Percentiles rank a stretch among this genome's conserved stretches.
phyloP scores from a whole-genome alignment of 2,113 vertebrate species.

The Thermophis baileyi region DNA sequence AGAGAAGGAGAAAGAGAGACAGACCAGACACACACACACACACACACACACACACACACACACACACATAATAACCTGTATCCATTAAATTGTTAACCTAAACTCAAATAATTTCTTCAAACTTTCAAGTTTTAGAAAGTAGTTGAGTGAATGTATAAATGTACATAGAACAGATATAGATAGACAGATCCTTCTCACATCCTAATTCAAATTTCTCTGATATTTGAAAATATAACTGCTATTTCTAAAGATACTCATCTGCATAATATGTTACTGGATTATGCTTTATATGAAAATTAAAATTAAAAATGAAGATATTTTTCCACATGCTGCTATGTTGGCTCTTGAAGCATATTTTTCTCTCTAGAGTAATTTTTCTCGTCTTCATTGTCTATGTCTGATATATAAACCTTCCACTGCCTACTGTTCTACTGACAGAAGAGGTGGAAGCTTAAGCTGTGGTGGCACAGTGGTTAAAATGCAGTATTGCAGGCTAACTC shows the following conservation, averaged over 20 bases:
- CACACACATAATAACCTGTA: neutral
- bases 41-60: neutral
- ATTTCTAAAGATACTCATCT: conserved; percentile 22
- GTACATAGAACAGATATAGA: neutral
- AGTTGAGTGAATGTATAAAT: neutral
- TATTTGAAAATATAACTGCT: conserved; percentile 16
- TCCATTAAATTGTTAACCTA: neutral
- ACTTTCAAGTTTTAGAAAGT: conserved; percentile 18
- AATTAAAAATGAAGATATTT: neutral
- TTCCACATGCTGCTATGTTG: neutral
- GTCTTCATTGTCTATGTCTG: neutral
- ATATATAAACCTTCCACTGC: neutral
- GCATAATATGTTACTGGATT: conserved; percentile 39
- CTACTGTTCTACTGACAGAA: neutral
- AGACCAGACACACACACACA: too few species aligned
- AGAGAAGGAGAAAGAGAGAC: too few species aligned
- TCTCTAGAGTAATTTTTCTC: neutral
- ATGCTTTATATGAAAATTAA: neutral
- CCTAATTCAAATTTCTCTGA: neutral
- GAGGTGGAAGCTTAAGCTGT: neutral
- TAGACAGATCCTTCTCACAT: neutral
- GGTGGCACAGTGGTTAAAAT: neutral
- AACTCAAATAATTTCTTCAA: neutral
- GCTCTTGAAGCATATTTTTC: neutral
- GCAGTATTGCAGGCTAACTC: neutral